Base-by-base conservation (phyloP, 2,113 vertebrate species). In the Choloepus hoffmanni region DNA sequence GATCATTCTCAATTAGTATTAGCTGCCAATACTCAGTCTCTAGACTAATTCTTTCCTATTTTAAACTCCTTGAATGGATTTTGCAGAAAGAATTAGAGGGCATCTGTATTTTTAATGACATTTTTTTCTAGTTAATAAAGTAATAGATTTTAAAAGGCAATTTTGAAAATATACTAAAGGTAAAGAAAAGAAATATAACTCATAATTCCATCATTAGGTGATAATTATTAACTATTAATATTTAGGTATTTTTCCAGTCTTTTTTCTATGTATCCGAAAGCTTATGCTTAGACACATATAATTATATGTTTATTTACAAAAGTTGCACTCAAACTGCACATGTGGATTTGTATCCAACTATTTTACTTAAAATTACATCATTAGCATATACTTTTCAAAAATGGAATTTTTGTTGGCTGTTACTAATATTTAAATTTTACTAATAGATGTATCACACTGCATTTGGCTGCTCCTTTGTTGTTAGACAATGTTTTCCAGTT, bases 101-200 rank as follows among this genome's bases (percentile, higher is more conserved):
- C 55, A 58, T 18, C 19, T 58, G 7, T 58, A 19, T 21, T 89
- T 82, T 10, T 63, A 89, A 84, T 26, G 19, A 65, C 21, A 92
- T 88, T 92, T 92, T 92, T 68, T 90, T 84, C 33, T 78, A 83
- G 58, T 87, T 83, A 85, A 86, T 90, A 40, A 85, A 89, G 60
- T 63, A 85, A 73, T 40, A 48, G 5, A 78, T 53, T 96, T 92
- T 76, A 50, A 92, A 81, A 77, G 21, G 45, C 43, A 86, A 63
- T 33, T 85, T 68, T 53, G n/a, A 85, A 92, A 85, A 89, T 68
- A 43, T 24, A 28, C 73, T 30, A 55, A 84, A 45, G 67, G 72
- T 45, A 72, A 78, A 72, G 28, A 81, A 60, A 76, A 81, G 58
- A 79, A 79, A 74, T 62, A 12, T 7, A 84, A 85, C 5, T 68